Evolutionary conservation across 2,888 invertebrate species (phyloP).

Genomic region (Cryptocheilus praepositus): DNA sequence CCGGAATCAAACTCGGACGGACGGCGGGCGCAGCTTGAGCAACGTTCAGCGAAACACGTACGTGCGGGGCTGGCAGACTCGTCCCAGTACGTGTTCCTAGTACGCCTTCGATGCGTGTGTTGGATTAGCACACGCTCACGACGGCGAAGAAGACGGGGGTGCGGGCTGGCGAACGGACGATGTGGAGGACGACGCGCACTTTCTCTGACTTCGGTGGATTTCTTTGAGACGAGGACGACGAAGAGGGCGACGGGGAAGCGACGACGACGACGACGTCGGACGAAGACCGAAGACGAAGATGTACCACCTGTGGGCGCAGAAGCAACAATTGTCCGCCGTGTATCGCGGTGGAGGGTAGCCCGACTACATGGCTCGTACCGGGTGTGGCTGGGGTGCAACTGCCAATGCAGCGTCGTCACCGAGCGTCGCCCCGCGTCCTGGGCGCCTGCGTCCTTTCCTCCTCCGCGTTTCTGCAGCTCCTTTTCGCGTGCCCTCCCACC

Average conservation of each 20-base stretch:
- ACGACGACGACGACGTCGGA: slow-evolving; percentile 11
- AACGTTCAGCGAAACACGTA: too few species aligned
- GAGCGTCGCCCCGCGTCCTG: slow-evolving; percentile 60
- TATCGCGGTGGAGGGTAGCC: slow-evolving; percentile 72
- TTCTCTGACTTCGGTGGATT: background rate
- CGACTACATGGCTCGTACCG: slow-evolving; percentile 74
- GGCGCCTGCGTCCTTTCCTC: slow-evolving; percentile 62
- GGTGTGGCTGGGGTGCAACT: slow-evolving; percentile 74
- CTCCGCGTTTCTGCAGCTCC: slow-evolving; percentile 54
- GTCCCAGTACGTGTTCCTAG: too few species aligned
- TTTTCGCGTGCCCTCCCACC: slow-evolving; percentile 36
- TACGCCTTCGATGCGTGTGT: background rate
- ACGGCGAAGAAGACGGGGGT: background rate
- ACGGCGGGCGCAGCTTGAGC: too few species aligned
- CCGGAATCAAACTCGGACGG: too few species aligned
- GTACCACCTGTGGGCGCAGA: slow-evolving; percentile 75
- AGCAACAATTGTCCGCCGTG: slow-evolving; percentile 75
- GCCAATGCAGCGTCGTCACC: slow-evolving; percentile 58
- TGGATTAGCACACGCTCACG: slow-evolving; percentile 16
- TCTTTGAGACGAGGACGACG: background rate
- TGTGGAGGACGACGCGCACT: slow-evolving; percentile 10
- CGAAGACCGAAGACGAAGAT: slow-evolving; percentile 61
- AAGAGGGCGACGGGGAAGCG: slow-evolving; percentile 1
- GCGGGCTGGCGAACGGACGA: slow-evolving; percentile 6
- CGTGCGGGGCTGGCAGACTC: too few species aligned